Percentiles rank a stretch among this genome's conserved stretches.
phyloP scores from a whole-genome alignment of 1,140 invertebrate species.

The Drosophila willistoni region DNA sequence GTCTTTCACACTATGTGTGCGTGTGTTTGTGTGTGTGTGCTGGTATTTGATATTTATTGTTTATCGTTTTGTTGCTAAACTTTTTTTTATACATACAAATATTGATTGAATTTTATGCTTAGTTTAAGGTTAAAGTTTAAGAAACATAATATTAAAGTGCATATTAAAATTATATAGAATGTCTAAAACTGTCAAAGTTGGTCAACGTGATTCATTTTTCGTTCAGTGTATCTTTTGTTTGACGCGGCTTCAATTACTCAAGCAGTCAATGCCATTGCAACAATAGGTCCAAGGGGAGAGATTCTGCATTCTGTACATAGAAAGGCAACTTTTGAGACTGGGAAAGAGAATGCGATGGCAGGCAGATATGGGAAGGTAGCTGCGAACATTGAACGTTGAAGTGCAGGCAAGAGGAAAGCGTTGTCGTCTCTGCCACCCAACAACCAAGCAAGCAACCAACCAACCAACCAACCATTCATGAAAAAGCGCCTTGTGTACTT shows the following conservation, averaged over 20 bases:
- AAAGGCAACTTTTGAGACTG: background rate
- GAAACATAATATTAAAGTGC: background rate
- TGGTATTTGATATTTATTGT: constrained; percentile 43
- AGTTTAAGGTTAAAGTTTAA: background rate
- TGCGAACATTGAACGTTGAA: constrained; percentile 67
- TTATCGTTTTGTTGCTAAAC: constrained; percentile 46
- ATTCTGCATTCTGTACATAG: background rate
- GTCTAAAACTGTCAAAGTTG: too few relatives aligned
- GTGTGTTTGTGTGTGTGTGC: background rate
- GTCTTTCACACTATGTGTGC: constrained; percentile 36
- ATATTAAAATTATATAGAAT: too few relatives aligned
- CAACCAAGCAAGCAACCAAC: background rate
- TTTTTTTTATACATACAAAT: constrained; percentile 39
- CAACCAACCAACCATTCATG: constrained; percentile 31
- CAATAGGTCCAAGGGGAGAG: background rate
- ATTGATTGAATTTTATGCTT: constrained; percentile 39
- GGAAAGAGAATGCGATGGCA: background rate
- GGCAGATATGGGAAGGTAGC: background rate
- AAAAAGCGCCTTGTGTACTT: constrained; percentile 57
- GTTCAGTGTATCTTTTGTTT: constrained; percentile 26
- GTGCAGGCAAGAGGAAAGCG: constrained; percentile 31
- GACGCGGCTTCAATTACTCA: constrained; percentile 69
- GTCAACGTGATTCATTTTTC: constrained; percentile 3
- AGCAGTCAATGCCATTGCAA: constrained; percentile 65
- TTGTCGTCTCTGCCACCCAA: background rate